phyloP scores from a whole-genome alignment of 2,888 invertebrate species.

The Theristus sp. region DNA sequence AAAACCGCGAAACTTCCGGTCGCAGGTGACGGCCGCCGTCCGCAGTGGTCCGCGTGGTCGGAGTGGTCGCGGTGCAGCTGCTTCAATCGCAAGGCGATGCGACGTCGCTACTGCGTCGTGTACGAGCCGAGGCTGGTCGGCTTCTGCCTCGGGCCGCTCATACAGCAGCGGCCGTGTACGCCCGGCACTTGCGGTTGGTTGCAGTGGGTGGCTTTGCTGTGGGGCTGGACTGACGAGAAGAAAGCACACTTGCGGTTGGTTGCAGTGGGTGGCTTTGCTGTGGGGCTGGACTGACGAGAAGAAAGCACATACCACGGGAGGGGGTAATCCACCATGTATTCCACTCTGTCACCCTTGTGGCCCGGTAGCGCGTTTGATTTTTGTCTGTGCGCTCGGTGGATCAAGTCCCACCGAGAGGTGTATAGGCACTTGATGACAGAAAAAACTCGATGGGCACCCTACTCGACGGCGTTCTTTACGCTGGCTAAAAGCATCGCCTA shows the following conservation, averaged over 20 bases:
- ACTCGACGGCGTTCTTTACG: no score
- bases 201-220: background rate
- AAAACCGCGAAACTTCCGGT: no score
- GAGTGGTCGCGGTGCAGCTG: constrained; percentile 23
- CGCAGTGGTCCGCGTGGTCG: constrained; percentile 21
- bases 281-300: no score
- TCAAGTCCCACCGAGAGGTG: no score
- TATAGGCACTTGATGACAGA: no score
- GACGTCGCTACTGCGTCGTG: constrained; percentile 23
- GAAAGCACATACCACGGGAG: no score
- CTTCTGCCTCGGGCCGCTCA: constrained; percentile 20
- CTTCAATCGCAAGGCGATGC: constrained; percentile 20
- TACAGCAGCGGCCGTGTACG: constrained; percentile 18
- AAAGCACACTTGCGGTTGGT: background rate
- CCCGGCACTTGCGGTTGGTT: constrained; percentile 2
- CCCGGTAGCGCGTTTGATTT: no score
- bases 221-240: no score
- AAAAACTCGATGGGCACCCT: no score
- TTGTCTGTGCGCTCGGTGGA: no score
- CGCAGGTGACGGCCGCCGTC: background rate
- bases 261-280: background rate
- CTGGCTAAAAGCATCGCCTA: no score
- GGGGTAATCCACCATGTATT: no score
- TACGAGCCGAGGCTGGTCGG: constrained; percentile 21
- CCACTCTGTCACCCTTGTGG: background rate